These are phyloP conservation scores for Cladopsammia gracilis DNA, from an alignment of 64 coral and sea anemone species.

Conservation along the genomic window DNA sequence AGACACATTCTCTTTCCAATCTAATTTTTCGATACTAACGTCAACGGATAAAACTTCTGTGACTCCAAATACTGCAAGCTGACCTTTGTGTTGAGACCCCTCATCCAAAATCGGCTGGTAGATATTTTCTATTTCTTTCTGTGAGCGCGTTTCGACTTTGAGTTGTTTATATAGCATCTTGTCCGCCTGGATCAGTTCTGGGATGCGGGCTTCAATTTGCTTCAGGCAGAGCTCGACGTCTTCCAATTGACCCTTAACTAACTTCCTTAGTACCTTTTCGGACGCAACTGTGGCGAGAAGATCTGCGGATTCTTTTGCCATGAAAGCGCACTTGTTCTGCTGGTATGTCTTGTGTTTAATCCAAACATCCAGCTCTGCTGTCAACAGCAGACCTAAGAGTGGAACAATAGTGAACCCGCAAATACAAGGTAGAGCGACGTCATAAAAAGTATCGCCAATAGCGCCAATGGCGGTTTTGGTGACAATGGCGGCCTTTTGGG, in stretches of 20 bases:
- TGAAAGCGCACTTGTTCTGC: too few relatives aligned
- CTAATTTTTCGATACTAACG: background rate
- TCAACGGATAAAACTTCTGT: background rate
- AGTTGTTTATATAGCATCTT: background rate
- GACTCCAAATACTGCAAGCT: background rate
- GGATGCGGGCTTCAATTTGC: background rate
- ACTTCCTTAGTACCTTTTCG: background rate
- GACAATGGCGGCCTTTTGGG: background rate
- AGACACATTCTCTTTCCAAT: too few relatives aligned
- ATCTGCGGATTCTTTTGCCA: too few relatives aligned
- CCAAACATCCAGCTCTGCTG: too few relatives aligned
- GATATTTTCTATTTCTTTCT: background rate
- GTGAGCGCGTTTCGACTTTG: too few relatives aligned
- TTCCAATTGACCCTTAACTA: background rate
- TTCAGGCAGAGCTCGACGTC: background rate
- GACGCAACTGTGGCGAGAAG: background rate
- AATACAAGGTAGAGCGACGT: too few relatives aligned
- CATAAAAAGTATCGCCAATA: too few relatives aligned
- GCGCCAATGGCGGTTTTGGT: too few relatives aligned
- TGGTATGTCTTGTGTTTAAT: too few relatives aligned
- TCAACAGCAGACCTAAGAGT: too few relatives aligned
- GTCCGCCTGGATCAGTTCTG: constrained; percentile 4
- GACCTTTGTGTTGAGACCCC: background rate
- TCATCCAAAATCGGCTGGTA: background rate
- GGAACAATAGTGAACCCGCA: too few relatives aligned